Evolutionary conservation across 2,113 vertebrate genomes (phyloP), one percentile per base, ranked within the genome.

Genomic region (Ammospiza caudacuta): DNA sequence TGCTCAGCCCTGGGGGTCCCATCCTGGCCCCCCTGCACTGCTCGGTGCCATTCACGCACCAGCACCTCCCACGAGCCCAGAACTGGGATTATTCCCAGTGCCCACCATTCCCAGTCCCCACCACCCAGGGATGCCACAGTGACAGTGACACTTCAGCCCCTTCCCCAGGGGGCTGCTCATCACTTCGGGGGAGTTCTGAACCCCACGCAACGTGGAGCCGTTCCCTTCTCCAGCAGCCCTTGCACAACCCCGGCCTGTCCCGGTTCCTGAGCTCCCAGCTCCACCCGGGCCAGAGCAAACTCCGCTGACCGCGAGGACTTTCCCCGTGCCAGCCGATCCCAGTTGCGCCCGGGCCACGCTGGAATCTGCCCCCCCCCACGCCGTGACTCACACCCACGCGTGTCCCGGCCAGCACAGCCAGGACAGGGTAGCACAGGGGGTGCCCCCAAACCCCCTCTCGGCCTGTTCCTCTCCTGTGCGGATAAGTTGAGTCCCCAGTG

Each of bases 401-500:
- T 43, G 35, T 49, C 75, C 58, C 49, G 17, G 43, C 16, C 1
- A 39, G 5, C 18, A 46, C 5, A 78, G 7, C 27, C 41, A 13
- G 16, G 29, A 35, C 6, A 31, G 4, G 9, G 10, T 0, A 29
- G 25, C 58, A 57, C 4, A 2, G 5, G 7, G 21, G 17, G 11
- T 8, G 1, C 9, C 33, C 33, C 24, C 19, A 13, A 12, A 12
- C 6, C 20, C 16, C 25, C 13, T 43, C 31, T 3, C 9, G 13
- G 37, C 7, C 35, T 2, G 28, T 11, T 39, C 6, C 18, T 69
- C 8, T 33, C 27, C 55, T 33, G 11, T 35, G 25, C 21, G 58
- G 21, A 31, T 7, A 6, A 6, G 39, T 3, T 33, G 5, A 18
- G 28, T 4, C 14, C 17, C 24, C 20, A 20, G 66, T 80, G 58